These are phyloP conservation scores for Psilanteris sp. DNA, from an alignment of 1,140 invertebrate genomes.

Conservation along the genomic window DNA sequence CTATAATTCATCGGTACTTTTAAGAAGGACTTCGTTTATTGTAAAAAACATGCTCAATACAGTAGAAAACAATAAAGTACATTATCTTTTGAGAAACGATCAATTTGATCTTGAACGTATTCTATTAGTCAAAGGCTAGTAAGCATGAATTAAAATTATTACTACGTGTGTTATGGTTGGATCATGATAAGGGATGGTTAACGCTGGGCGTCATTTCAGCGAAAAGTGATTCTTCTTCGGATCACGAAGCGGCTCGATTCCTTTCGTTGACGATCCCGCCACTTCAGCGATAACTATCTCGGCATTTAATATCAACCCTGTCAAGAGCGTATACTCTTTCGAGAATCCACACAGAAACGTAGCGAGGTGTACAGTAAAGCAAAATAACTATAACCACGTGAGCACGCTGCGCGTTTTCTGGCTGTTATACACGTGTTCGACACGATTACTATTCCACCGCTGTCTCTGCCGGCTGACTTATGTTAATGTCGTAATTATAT, in stretches of 20 bases:
- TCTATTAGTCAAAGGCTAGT: slow-evolving; percentile 39
- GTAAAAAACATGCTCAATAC: too few species aligned
- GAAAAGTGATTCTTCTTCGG: slow-evolving; percentile 59
- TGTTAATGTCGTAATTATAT: slow-evolving; percentile 81
- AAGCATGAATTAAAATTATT: slow-evolving; percentile 42
- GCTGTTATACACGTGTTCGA: slow-evolving; percentile 73
- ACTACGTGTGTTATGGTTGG: slow-evolving; percentile 7
- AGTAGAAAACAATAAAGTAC: too few species aligned
- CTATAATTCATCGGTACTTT: too few species aligned
- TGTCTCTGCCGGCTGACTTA: slow-evolving; percentile 78
- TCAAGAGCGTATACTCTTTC: slow-evolving; percentile 46
- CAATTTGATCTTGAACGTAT: slow-evolving; percentile 11
- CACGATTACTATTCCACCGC: slow-evolving; percentile 78
- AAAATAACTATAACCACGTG: slow-evolving; percentile 62
- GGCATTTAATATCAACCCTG: slow-evolving; percentile 64
- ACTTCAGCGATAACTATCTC: slow-evolving; percentile 57
- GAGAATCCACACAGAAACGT: slow-evolving; percentile 41
- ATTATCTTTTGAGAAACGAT: slow-evolving; percentile 37
- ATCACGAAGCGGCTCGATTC: slow-evolving; percentile 63
- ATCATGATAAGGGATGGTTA: slow-evolving; percentile 53
- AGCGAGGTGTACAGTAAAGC: slow-evolving; percentile 35
- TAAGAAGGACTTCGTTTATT: too few species aligned
- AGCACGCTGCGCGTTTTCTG: slow-evolving; percentile 49
- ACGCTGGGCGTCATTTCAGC: slow-evolving; percentile 38
- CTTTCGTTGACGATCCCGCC: slow-evolving; percentile 57